Percentiles rank a stretch among this genome's conserved stretches.
phyloP scores from a whole-genome alignment of 2,113 vertebrate species.

The Centropristis striata region DNA sequence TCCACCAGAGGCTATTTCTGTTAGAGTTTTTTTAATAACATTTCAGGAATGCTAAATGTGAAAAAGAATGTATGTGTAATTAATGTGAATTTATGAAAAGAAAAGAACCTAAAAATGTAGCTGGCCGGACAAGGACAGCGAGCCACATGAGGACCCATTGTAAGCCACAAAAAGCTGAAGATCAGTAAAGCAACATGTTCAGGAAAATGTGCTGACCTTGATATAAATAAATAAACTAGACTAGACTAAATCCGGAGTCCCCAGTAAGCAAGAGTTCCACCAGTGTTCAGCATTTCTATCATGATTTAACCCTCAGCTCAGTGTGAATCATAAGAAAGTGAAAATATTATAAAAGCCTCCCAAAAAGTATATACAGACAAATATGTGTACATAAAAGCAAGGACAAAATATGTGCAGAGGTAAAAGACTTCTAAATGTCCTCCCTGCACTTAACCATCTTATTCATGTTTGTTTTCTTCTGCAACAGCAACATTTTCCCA shows the following conservation, averaged over 20 bases:
- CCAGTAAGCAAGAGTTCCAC: neutral
- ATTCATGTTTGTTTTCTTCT: slow-evolving; percentile 6
- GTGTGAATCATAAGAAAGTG: too few relatives aligned
- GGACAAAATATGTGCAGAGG: too few relatives aligned
- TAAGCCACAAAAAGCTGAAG: neutral
- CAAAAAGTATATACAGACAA: too few relatives aligned
- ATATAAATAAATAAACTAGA: neutral
- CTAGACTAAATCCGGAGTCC: neutral
- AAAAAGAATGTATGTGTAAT: too few relatives aligned
- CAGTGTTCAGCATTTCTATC: neutral
- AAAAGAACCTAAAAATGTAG: neutral
- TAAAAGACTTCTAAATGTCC: neutral
- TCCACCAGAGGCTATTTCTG: too few relatives aligned
- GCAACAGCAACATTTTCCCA: neutral
- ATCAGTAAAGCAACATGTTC: neutral
- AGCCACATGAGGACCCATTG: neutral
- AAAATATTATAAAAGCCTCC: too few relatives aligned
- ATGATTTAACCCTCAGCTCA: neutral
- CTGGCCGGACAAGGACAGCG: neutral
- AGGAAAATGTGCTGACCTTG: too few relatives aligned
- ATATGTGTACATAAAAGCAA: too few relatives aligned
- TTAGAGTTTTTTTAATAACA: too few relatives aligned
- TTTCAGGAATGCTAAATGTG: too few relatives aligned
- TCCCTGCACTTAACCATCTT: neutral
- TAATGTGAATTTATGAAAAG: too few relatives aligned